phyloP scores from a whole-genome alignment of 2,888 invertebrate species.

The Scelioninae gen. 1 region DNA sequence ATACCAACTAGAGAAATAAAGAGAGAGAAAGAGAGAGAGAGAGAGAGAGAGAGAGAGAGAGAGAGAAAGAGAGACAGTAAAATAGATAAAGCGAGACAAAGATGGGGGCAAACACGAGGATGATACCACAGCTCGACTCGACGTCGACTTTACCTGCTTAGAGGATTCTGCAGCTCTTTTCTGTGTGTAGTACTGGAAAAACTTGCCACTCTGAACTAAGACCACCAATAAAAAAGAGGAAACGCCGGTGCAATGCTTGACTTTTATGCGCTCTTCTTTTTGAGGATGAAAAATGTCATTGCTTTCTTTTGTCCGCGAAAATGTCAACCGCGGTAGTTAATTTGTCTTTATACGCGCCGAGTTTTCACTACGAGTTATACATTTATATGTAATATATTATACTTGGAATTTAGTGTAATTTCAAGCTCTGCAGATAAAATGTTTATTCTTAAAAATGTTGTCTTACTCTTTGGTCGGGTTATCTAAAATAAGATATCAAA shows the following conservation, averaged over 20 bases:
- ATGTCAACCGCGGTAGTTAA: conserved; percentile 62
- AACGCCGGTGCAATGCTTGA: conserved; percentile 61
- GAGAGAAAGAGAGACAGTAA: too few relatives aligned
- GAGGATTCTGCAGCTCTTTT: conserved; percentile 57
- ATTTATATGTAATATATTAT: conserved; percentile 43
- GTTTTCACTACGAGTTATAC: conserved; percentile 31
- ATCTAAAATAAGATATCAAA: conserved; percentile 42
- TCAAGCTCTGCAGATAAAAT: conserved; percentile 17
- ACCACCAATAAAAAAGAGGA: conserved; percentile 68
- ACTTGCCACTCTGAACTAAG: conserved; percentile 69
- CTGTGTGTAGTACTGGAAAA: conserved; percentile 58
- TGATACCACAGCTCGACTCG: conserved; percentile 58
- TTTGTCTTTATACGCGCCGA: conserved; percentile 58
- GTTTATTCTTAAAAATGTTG: conserved; percentile 21
- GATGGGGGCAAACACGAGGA: conserved; percentile 46
- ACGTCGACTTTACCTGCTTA: conserved; percentile 68
- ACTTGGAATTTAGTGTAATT: conserved; percentile 34
- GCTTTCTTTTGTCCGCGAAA: conserved; percentile 65
- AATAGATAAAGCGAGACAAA: conserved; percentile 21
- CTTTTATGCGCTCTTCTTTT: conserved; percentile 64
- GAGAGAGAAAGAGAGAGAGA: conserved; percentile 40
- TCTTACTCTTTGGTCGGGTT: conserved; percentile 18
- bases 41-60: conserved; percentile 20
- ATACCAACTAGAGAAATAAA: conserved; percentile 73
- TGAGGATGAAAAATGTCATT: conserved; percentile 61